Base-by-base conservation (phyloP, 2,888 invertebrate genomes). In the Lypha dubia region DNA sequence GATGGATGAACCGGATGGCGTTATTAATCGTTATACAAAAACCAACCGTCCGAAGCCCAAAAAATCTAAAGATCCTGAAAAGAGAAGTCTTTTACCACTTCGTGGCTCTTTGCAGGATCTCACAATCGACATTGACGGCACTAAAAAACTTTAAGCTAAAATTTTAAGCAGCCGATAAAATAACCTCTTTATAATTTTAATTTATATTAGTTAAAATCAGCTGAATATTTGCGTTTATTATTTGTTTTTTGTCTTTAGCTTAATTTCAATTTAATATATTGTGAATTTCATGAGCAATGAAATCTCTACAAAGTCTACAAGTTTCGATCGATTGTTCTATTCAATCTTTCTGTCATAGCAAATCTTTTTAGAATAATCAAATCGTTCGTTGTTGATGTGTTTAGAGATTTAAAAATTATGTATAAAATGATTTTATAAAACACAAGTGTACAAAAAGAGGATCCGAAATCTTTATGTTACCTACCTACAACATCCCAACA, bases 1-100 rank as follows among this genome's bases (percentile, higher is more conserved):
- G 97, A 99, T 99, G 98, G 98, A 98, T 90, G 97, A 97, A 86
- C 94, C 95, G 6, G 96, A 98, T 88, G 98, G 98, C 0, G 97
- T 98, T 7, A 93, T 95, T 15, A 97, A 98, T 92, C 94, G 94
- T 85, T 92, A 93, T 89, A 93, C 93, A 67, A 94, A 94, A 91
- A 93, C 94, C 86, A 94, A 94, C 90, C 93, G 94, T 58, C 91
- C 93, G 6, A 94, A 94, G 83, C 90, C 92, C 38, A 94, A 94
- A 90, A 94, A 94, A 92, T 90, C 93, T 84, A 94, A 94, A 88
- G 94, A 94, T 88, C 93, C 92, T 15, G 94, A 94, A 89, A 93
- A 93, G 79, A 93, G 93, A 84, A 94, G 94, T 51, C 91, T 94
- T 35, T 88, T 94, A 62, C 93, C 94, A 89, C 87, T 89, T 3